Evolutionary conservation across 2,888 invertebrate genomes (phyloP), one percentile per base, ranked within the genome.

Genomic region (Hydropsyche betteni): DNA sequence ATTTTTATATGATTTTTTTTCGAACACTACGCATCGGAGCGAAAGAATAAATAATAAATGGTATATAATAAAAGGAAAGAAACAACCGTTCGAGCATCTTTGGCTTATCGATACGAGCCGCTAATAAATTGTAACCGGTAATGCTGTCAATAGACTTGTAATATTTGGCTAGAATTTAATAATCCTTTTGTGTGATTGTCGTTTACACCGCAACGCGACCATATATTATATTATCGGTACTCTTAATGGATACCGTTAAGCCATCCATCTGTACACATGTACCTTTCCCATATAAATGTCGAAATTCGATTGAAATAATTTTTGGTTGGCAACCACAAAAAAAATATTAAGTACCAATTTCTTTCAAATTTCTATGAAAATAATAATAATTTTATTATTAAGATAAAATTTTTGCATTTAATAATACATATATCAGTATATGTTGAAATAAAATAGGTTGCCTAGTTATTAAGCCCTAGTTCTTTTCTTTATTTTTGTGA

Each of bases 131-230:
- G 72, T 58, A 53, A 24, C 34, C 72, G 61, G 72, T 72, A 72
- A 72, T 61, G 50, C 52, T 72, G 72, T 72, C 72, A 61, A 61
- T 72, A 72, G 55, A 72, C 72, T 58, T 61, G 72, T 72, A 72
- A 72, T 72, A 72, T 72, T 72, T 61, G 72, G 55, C 44, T 72
- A 72, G 72, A 72, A 58, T 72, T 72, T 72, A 72, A 72, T 72
- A 72, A 72, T 72, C 72, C 58, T 58, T 72, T 72, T 72, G 72
- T 72, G 72, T 61, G 55, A 38, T 55, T 72, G 72, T 72, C 72
- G 58, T 61, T 72, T 61, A 58, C 58, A 61, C 61, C 72, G 53
- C 14, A 34, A 58, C 38, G 61, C 36, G 61, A 58, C 72, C 34
- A 53, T 70, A 70, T 70, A 70, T 70, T 44, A 69, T 44, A 69